Evolutionary conservation across 2,797 vertebrate species (phyloP).

Genomic region (Oophaga sylvatica): DNA sequence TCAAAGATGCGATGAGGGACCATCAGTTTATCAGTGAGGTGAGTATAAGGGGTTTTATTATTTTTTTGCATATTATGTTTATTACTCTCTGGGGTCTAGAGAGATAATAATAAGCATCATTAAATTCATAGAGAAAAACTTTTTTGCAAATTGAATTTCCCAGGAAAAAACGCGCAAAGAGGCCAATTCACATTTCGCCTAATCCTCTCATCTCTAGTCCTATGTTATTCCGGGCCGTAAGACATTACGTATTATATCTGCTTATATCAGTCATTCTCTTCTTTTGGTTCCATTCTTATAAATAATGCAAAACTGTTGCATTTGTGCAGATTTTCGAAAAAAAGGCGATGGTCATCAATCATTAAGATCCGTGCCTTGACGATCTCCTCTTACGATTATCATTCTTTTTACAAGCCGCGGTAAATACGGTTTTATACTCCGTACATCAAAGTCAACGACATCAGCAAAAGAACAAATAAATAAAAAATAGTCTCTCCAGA

Average conservation of each 20-base stretch:
- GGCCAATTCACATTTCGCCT: too few species aligned
- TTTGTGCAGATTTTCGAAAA: neutral
- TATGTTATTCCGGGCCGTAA: neutral
- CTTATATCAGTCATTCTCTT: neutral
- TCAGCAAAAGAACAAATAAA: conserved; percentile 40
- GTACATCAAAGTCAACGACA: conserved; percentile 35
- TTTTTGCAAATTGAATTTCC: too few species aligned
- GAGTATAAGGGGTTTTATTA: too few species aligned
- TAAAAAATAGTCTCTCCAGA: conserved; percentile 20
- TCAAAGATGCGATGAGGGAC: too few species aligned
- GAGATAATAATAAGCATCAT: too few species aligned
- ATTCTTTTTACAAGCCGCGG: conserved; percentile 9
- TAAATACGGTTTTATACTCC: conserved; percentile 22
- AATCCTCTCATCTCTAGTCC: too few species aligned
- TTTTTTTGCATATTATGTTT: too few species aligned
- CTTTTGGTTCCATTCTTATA: neutral
- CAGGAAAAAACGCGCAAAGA: too few species aligned
- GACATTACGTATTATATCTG: neutral
- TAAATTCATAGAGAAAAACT: too few species aligned
- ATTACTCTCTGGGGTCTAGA: too few species aligned
- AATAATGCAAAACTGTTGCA: conserved; percentile 14
- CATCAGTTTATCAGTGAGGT: too few species aligned
- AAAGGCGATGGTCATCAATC: conserved; percentile 21
- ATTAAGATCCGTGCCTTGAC: conserved; percentile 11
- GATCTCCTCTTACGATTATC: conserved; percentile 25